Evolutionary conservation across 2,113 vertebrate species (phyloP).

Genomic region (Gnathonemus longibarbis): DNA sequence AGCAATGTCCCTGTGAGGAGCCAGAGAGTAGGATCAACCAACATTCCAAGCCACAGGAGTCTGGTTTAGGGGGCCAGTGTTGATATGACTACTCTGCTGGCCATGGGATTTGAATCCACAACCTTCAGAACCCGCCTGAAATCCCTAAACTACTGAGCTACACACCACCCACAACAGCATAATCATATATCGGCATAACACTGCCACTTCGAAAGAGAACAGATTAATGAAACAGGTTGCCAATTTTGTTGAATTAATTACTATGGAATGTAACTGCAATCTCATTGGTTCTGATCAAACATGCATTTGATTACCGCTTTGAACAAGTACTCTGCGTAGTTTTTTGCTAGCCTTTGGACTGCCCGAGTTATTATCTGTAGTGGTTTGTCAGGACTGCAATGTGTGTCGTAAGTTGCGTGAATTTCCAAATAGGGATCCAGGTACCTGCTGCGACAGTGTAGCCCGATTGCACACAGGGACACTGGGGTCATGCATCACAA

Average conservation of each 20-base stretch:
- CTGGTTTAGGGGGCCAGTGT: not conserved
- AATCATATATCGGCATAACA: not conserved
- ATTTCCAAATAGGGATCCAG: not conserved
- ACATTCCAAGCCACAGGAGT: not conserved
- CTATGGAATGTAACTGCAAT: not conserved
- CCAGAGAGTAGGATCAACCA: not conserved
- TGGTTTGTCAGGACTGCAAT: not conserved
- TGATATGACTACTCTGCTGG: not conserved
- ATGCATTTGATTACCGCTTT: not conserved
- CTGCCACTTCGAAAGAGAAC: not conserved
- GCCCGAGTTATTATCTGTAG: not conserved
- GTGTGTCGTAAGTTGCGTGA: not conserved
- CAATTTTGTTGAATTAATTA: not conserved
- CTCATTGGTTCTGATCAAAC: not conserved
- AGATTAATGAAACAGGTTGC: not conserved
- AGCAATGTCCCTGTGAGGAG: not conserved
- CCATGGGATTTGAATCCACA: not conserved
- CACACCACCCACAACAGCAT: not conserved
- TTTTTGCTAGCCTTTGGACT: not conserved
- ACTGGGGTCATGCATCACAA: not conserved
- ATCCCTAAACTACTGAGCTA: not conserved
- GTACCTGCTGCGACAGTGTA: not conserved
- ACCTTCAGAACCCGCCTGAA: not conserved
- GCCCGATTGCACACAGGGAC: not conserved
- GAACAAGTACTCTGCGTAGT: not conserved